Base-by-base conservation (phyloP, 2,797 vertebrate genomes). In the Hydrocynus forskahlii region DNA sequence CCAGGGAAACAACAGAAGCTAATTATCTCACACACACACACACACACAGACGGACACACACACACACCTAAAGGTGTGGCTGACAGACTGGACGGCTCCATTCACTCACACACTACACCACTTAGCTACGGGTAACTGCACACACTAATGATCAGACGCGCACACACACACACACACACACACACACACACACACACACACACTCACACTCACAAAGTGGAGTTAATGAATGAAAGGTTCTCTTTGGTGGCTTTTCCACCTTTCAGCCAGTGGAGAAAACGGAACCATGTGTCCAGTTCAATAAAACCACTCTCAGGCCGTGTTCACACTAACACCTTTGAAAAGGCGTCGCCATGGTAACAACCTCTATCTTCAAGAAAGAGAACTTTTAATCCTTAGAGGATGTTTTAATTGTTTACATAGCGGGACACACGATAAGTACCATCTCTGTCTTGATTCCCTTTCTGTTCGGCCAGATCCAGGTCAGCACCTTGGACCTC, bases 101-200 rank as follows among this genome's bases (percentile, higher is more conserved):
- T 83, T 82, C 80, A 85, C 79, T 73, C 70, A 81, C 76, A 83
- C 83, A 81, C 81, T 79, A 76, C 71, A 76, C 78, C 79, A 83
- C 79, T 81, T 83, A 87, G 81, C 74, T 74, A 83, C 73, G 85
- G 81, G 78, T 86, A 81, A 83, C 85, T 81, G 81, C 79, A 79
- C 83, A 68, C 76, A 77, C 86, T 81, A 86, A 83, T 86, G 84
- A 84, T 80, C 79, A 66, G 38, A 63, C 50, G 60, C 67, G 76
- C 59, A 62, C 80, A 55, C 75, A 5, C 69, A 43, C 70, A 60
- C 82, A 63, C 83, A 67, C 71, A 76, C 76, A 68, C 79, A 79
- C 79, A 78, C 79, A 43, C 23, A 48, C 76, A 59, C 76, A 78
- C 76, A 59, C 68, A 79, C 67, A 72, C 68, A 63, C 68, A 63